Conservation (phyloP, 1,140 invertebrate species). For the Copidosoma floridanum region DNA sequence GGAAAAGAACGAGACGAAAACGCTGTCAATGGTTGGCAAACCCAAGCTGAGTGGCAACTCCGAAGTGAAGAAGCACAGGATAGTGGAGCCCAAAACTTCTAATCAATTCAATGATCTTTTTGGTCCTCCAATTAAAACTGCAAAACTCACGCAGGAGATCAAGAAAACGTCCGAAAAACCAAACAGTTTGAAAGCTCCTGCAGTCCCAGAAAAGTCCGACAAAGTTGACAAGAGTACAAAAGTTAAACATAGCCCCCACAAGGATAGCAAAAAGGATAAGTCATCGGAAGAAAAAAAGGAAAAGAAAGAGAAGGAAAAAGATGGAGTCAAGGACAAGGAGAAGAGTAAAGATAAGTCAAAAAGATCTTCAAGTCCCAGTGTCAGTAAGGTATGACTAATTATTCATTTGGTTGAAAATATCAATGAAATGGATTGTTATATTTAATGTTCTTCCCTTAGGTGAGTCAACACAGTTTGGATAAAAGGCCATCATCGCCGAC, state of each 20-base stretch:
- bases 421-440: too few relatives aligned
- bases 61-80: slow-evolving; percentile 61
- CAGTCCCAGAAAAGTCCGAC: slow-evolving; percentile 54
- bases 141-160: slow-evolving; percentile 63
- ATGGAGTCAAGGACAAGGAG: slow-evolving; percentile 62
- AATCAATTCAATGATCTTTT: slow-evolving; percentile 76
- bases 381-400: slow-evolving; percentile 30
- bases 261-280: slow-evolving; percentile 60
- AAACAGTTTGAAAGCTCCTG: slow-evolving; percentile 48
- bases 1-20: slow-evolving; percentile 48
- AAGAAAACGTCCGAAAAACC: slow-evolving; percentile 50
- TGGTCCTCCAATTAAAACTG: slow-evolving; percentile 73
- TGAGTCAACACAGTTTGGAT: slow-evolving; percentile 41
- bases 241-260: slow-evolving; percentile 58
- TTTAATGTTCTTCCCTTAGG: not conserved
- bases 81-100: slow-evolving; percentile 62
- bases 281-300: slow-evolving; percentile 62
- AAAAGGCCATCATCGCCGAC: slow-evolving; percentile 42
- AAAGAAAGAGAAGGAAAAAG: slow-evolving; percentile 66
- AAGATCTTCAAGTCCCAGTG: slow-evolving; percentile 58
- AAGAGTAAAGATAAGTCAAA: slow-evolving; percentile 66
- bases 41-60: slow-evolving; percentile 63
- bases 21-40: slow-evolving; percentile 62
- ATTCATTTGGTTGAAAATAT: too few relatives aligned
- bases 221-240: slow-evolving; percentile 67